phyloP scores from a whole-genome alignment of 2,888 invertebrate genomes.

The Drosophila lutescens region DNA sequence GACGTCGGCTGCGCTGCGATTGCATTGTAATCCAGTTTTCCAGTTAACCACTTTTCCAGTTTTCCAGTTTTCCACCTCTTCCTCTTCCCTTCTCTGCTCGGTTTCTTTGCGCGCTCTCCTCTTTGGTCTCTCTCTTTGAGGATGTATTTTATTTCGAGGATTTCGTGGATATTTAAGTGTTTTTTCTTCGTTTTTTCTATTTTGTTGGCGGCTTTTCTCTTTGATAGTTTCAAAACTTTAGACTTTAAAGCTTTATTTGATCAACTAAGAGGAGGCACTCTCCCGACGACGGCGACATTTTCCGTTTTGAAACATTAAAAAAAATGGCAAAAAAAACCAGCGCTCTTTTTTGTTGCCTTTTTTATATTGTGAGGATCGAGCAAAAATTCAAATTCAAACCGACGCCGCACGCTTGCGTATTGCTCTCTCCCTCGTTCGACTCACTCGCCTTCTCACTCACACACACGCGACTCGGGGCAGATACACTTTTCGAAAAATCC shows the following conservation, averaged over 20 bases:
- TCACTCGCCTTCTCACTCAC: slow-evolving; percentile 19
- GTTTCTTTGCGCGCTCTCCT: slow-evolving; percentile 18
- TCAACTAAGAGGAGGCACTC: slow-evolving; percentile 63
- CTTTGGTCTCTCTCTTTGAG: slow-evolving; percentile 20
- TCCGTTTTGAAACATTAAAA: slow-evolving; percentile 28
- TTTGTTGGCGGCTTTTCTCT: neutral
- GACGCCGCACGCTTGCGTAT: slow-evolving; percentile 29
- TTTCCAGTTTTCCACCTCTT: slow-evolving; percentile 19
- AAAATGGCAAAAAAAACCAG: slow-evolving; percentile 14
- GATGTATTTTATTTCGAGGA: slow-evolving; percentile 6
- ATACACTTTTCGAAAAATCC: slow-evolving; percentile 20
- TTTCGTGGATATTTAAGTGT: neutral
- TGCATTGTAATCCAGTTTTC: slow-evolving; percentile 71
- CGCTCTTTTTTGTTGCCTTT: neutral
- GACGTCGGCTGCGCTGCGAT: slow-evolving; percentile 77
- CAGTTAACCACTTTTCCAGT: slow-evolving; percentile 58
- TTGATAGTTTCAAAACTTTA: slow-evolving; percentile 21
- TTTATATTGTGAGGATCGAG: slow-evolving; percentile 15
- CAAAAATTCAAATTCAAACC: slow-evolving; percentile 32
- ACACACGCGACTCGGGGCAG: slow-evolving; percentile 17
- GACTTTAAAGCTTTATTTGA: slow-evolving; percentile 62
- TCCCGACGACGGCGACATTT: slow-evolving; percentile 71
- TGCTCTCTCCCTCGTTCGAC: slow-evolving; percentile 7
- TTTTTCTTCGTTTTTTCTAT: neutral
- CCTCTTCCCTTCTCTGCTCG: slow-evolving; percentile 6